Percentiles rank a stretch among this genome's conserved stretches.
These are phyloP conservation scores for Zelostemma sp. DNA, from an alignment of 1,140 invertebrate genomes.

Conservation along the genomic window DNA sequence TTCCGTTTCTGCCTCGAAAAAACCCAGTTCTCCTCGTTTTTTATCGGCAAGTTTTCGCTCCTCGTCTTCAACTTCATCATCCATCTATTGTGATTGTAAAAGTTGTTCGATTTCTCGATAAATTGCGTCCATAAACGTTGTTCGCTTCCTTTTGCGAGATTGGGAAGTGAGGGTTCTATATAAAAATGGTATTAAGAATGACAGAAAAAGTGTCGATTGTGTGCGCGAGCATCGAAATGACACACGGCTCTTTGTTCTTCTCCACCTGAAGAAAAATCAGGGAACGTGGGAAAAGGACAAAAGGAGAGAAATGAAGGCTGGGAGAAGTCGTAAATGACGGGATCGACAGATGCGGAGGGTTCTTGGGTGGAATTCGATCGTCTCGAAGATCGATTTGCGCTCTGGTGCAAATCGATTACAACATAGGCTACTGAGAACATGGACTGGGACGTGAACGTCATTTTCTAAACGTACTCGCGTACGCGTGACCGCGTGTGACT, in stretches of 20 bases:
- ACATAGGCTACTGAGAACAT: slow-evolving; percentile 27
- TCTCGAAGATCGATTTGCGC: slow-evolving; percentile 1
- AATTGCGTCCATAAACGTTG: no score
- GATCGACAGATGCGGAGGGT: slow-evolving; percentile 1
- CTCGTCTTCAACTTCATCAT: background rate
- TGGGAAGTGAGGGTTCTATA: background rate
- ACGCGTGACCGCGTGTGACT: slow-evolving; percentile 1
- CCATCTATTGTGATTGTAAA: background rate
- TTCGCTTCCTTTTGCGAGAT: no score
- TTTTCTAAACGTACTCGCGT: background rate
- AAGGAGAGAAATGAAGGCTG: slow-evolving; percentile 11
- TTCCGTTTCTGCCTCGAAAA: background rate
- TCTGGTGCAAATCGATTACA: background rate
- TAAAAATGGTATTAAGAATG: slow-evolving; percentile 4
- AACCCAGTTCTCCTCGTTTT: background rate
- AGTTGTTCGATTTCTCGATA: no score
- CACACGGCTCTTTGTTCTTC: background rate
- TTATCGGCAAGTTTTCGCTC: background rate
- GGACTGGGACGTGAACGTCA: slow-evolving; percentile 45
- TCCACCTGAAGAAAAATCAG: background rate
- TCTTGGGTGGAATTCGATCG: slow-evolving; percentile 1
- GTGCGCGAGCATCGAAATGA: background rate
- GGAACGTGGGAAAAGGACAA: background rate
- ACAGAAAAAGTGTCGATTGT: background rate
- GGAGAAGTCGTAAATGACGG: slow-evolving; percentile 17